These are phyloP conservation scores for Conops quadrifasciatus DNA, from an alignment of 2,888 invertebrate species.

Conservation along the genomic window DNA sequence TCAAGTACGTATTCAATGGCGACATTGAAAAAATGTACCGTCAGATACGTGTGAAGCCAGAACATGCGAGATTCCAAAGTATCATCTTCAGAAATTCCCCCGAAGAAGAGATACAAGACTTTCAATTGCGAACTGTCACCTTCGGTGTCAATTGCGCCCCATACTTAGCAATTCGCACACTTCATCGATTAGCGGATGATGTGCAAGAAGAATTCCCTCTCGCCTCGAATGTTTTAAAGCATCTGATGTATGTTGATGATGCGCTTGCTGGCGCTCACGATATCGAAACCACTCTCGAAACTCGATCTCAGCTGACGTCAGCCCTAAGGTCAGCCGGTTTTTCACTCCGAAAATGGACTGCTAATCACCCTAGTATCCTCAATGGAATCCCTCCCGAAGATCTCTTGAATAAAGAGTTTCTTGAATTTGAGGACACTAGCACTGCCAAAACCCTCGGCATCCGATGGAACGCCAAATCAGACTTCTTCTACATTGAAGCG, in stretches of 20 bases:
- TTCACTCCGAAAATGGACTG: slow-evolving; percentile 20
- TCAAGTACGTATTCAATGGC: too few relatives aligned
- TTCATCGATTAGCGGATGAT: too few relatives aligned
- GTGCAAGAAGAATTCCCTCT: background rate
- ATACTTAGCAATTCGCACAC: too few relatives aligned
- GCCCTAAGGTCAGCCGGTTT: slow-evolving; percentile 18
- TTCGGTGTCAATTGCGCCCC: too few relatives aligned
- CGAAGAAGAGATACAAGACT: too few relatives aligned
- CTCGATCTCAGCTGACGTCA: slow-evolving; percentile 5
- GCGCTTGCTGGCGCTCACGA: slow-evolving; percentile 25
- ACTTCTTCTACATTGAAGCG: slow-evolving; percentile 35
- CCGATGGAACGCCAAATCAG: slow-evolving; percentile 38
- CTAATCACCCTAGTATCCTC: too few relatives aligned
- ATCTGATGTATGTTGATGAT: slow-evolving; percentile 28
- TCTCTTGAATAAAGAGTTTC: too few relatives aligned
- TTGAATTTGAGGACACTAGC: slow-evolving; percentile 18
- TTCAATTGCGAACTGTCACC: too few relatives aligned
- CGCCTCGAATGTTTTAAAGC: too few relatives aligned
- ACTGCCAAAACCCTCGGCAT: slow-evolving; percentile 26
- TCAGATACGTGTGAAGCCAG: background rate
- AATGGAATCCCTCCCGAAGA: too few relatives aligned
- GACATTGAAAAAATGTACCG: background rate
- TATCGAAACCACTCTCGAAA: background rate
- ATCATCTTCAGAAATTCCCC: background rate
- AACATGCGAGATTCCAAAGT: background rate